phyloP scores from a whole-genome alignment of 1,140 invertebrate species.

The Scaptodrosophila lebanonensis region DNA sequence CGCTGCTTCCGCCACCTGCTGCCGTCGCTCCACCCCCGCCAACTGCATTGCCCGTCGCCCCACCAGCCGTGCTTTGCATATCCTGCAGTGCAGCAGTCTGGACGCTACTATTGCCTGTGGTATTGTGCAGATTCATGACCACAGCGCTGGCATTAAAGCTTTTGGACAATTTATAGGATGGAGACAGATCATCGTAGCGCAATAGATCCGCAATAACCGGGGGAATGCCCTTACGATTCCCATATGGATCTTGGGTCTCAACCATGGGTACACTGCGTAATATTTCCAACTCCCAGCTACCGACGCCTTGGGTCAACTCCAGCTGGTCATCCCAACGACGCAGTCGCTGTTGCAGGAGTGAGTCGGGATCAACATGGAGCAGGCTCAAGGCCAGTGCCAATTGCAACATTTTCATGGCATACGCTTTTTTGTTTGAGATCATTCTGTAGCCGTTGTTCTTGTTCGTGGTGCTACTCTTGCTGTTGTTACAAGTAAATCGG shows the following conservation, averaged over 20 bases:
- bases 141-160: slow-evolving; percentile 80
- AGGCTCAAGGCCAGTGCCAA: slow-evolving; percentile 86
- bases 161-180: slow-evolving; percentile 52
- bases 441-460: slow-evolving; percentile 75
- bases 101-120: slow-evolving; percentile 60
- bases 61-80: slow-evolving; percentile 38
- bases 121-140: slow-evolving; percentile 78
- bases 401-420: slow-evolving; percentile 86
- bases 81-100: slow-evolving; percentile 69
- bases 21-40: slow-evolving; percentile 7
- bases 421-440: slow-evolving; percentile 84
- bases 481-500: slow-evolving; percentile 10
- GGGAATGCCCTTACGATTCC: slow-evolving; percentile 83
- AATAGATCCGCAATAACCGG: slow-evolving; percentile 82
- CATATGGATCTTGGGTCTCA: slow-evolving; percentile 80
- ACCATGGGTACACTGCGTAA: slow-evolving; percentile 78
- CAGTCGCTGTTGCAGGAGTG: slow-evolving; percentile 78
- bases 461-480: slow-evolving; percentile 8
- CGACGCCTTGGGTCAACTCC: slow-evolving; percentile 80
- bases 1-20: slow-evolving; percentile 6
- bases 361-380: slow-evolving; percentile 84
- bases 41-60: slow-evolving; percentile 6
- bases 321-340: slow-evolving; percentile 74
- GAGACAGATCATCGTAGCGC: slow-evolving; percentile 76
- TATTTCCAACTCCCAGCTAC: slow-evolving; percentile 80